Evolutionary conservation across 2,888 invertebrate genomes (phyloP), one percentile per base, ranked within the genome.

Genomic region (Caenorhabditis sp.): DNA sequence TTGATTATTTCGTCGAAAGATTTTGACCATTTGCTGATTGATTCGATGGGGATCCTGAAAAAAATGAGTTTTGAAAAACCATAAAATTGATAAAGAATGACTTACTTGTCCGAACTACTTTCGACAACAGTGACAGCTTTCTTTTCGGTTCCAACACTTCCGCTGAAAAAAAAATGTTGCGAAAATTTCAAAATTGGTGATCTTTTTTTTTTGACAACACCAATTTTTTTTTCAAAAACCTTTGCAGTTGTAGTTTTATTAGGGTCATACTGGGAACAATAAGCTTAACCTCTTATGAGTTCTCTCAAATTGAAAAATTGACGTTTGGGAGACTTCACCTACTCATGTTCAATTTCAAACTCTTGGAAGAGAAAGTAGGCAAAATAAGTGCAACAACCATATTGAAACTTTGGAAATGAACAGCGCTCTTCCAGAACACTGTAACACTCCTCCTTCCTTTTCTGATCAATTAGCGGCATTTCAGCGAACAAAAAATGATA

Each of bases 21-120:
- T n/a, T n/a, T n/a, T n/a, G n/a, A n/a, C n/a, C n/a, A n/a, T n/a
- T n/a, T n/a, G n/a, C n/a, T n/a, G n/a, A n/a, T n/a, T n/a, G n/a
- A n/a, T n/a, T n/a, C n/a, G n/a, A n/a, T n/a, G 5, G 83, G 79
- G 21, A 87, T 81, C 43, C 78, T 80, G 71, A 23, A 58, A 51
- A 58, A 49, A 19, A 49, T 50, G 10, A 17, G 12, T n/a, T 59
- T 14, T 1, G 59, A 59, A 23, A 26, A 49, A n/a, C n/a, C n/a
- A n/a, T n/a, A 60, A 14, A 23, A 59, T 19, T 24, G 12, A 43
- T 12, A 10, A 14, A 26, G 43, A 24, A 23, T n/a, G 62, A 73
- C 74, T 66, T 55, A 75, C 75, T 62, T 60, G 49, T 65, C 75
- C n/a, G 61, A 61, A 31, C 62, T 61, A 36, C 66, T 62, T 3